Base-by-base conservation (phyloP, 1,140 invertebrate species). In the Caenorhabditis tropicalis region DNA sequence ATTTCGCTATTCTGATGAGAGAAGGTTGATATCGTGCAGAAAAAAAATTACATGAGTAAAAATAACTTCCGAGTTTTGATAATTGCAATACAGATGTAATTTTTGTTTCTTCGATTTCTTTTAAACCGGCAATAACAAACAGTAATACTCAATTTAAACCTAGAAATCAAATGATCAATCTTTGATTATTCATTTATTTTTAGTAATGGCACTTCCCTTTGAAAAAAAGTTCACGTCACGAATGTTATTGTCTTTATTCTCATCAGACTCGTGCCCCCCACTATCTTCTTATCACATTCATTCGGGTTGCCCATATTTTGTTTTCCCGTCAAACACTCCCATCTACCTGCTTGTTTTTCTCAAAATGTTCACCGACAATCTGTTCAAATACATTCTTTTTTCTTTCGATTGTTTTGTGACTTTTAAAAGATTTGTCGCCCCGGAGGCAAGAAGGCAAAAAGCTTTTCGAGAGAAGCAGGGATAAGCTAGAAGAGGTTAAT, bases 401-500 rank as follows among this genome's bases (percentile, higher is more conserved):
- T n/a, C n/a, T n/a, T 27, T 27, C 21, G 19, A 65, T 33, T 65
- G 58, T 65, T 65, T 65, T 31, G 36, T 36, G 58, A 65, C 19
- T 65, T 16, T n/a, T 9, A 27, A 36, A 74, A 46, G 36, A 36
- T 3, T 29, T 19, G 12, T 36, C 24, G 65, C 65, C 65, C 43
- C 19, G 36, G 6, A 36, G 65, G 65, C 65, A 24, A 74, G n/a
- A 46, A 74, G 10, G 36, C 65, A 33, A 43, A 56, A 56, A 56
- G 16, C 29, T 12, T 43, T 74, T 33, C 43, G 12, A 46, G 24
- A 36, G 7, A 65, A 36, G 33, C 43, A 46, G 9, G 33, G 36
- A 74, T 43, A 74, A 39, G 65, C 65, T 74, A 74, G 65, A 74
- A 74, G 65, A 74, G 65, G 65, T 74, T 74, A 74, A 74, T 74